Evolutionary conservation across 2,797 vertebrate genomes (phyloP), one percentile per base, ranked within the genome.

Genomic region (Calcarius lapponicus): DNA sequence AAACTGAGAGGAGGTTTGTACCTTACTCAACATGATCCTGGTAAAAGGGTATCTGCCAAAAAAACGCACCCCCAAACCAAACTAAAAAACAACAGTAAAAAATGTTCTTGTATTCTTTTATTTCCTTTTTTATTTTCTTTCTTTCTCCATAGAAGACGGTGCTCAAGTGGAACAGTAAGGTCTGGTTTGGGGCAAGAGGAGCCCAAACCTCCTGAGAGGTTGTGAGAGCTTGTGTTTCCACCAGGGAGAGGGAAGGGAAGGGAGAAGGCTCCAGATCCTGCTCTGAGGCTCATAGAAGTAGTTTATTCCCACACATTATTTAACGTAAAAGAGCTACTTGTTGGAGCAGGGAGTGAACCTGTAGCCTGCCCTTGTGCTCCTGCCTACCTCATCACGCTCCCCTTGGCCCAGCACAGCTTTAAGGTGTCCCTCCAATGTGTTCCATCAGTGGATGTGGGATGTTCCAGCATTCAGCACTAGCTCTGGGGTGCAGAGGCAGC

Each of bases 381-480:
- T 15, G 5, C n/a, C 53, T 85, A 38, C 38, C n/a, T 54, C 38
- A 50, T 16, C 2, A 20, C 1, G 2, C 21, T 56, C 47, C 10
- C 18, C 47, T 61, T 45, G 80, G 51, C 40, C 34, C 8, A 3
- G 40, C 34, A 66, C 18, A 57, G 64, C 57, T 70, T 65, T 62
- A n/a, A 31, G 73, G 40, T 65, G 12, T 28, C 50, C 50, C 32
- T 17, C 12, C 2, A 3, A 28, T 0, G 2, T 32, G 45, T 73
- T 82, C 32, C 53, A 34, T 60, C 19, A 71, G 65, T 9, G 40
- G 51, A 53, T 53, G 51, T 53, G 51, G 51, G 51, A 31, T 53
- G 51, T 13, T 53, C 51, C 54, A 56, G 32, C 54, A 56, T 56
- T 22, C 73, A 73, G 53, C 57, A 4, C 17, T 4, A 24, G 45